Evolutionary conservation across 2,113 vertebrate genomes (phyloP), one percentile per base, ranked within the genome.

Genomic region (Cygnus atratus): DNA sequence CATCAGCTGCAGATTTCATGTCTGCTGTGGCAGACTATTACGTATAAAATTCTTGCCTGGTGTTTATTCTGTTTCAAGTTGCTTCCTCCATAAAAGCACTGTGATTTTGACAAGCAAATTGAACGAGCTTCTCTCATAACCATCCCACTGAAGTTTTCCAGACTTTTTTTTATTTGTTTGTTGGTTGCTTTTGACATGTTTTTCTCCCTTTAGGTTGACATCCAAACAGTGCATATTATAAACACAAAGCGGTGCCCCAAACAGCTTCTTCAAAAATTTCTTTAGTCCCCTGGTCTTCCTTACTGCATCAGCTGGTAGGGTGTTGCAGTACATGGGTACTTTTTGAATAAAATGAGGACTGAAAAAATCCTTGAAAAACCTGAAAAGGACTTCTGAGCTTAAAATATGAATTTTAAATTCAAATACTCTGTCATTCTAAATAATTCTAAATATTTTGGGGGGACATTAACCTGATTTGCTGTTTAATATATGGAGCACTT

Each of bases 61-160:
- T 76, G 33, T 88, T 84, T 76, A 74, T 33, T 67, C 48, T 16
- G 8, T 80, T 84, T 83, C 59, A 82, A 70, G 41, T 91, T 88
- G 59, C 43, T 88, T 88, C 55, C 41, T 87, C 50, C 43, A 43
- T 20, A 54, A 62, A 93, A 77, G 63, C 28, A 75, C 29, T 9
- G 9, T 65, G 61, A 79, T 65, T 92, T 86, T 78, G 61, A 91
- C 86, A 92, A 90, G n/a, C 41, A 85, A 84, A 70, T 63, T n/a
- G 33, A 65, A 54, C 0, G 4, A 57, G 22, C 18, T 83, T 29
- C 26, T 76, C 35, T 73, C 76, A 80, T 28, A 83, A 9, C 33
- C 39, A 57, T 37, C 63, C 33, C 22, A 46, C 0, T 0, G 29
- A 48, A 13, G 10, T 70, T 77, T 79, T 90, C 58, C 55, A 85